Base-by-base conservation (phyloP, 2,797 vertebrate genomes). In the Aldrovandia affinis region DNA sequence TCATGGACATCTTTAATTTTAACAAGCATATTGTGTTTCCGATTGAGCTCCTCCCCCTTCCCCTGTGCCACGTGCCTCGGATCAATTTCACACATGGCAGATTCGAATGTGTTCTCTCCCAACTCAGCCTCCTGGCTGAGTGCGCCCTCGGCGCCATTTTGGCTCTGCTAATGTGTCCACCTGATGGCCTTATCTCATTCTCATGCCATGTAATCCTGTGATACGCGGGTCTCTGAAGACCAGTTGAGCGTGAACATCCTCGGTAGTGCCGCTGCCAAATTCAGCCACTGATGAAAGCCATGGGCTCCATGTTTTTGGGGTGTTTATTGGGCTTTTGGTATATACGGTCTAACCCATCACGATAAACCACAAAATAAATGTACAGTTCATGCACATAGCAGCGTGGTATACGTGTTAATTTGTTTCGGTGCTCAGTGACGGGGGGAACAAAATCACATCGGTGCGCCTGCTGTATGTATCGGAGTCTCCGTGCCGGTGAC, bases 401-500 rank as follows among this genome's bases (percentile, higher is more conserved):
- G 73, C 42, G 14, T 6, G 47, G 73, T 47, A 14, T 14, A 14
- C 33, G 1, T 44, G 22, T 47, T 44, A 18, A 77, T 44, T 47
- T 77, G 22, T 8, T 47, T 44, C 6, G 39, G 68, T 5, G 30
- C 68, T 39, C 18, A 36, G 36, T 9, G 5, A 36, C 12, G 12
- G n/a, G 28, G 30, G 12, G 30, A 30, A 65, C 8, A 33, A 36
- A 68, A n/a, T 33, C 14, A 33, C 68, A 73, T 77, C 10, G 15
- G 42, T 77, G 39, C 10, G 42, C 25, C 42, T n/a, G 25, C 73
- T 77, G 39, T 47, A 77, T 77, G 39, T n/a, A n/a, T 52, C 50
- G 9, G 8, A 44, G 36, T 57, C 63, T 84, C 30, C 5, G n/a
- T 65, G 22, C 25, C 12, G 52, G 70, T 84, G 68, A 81, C 78